Conservation (phyloP, 2,888 invertebrate genomes). For the Eristalis tenax region DNA sequence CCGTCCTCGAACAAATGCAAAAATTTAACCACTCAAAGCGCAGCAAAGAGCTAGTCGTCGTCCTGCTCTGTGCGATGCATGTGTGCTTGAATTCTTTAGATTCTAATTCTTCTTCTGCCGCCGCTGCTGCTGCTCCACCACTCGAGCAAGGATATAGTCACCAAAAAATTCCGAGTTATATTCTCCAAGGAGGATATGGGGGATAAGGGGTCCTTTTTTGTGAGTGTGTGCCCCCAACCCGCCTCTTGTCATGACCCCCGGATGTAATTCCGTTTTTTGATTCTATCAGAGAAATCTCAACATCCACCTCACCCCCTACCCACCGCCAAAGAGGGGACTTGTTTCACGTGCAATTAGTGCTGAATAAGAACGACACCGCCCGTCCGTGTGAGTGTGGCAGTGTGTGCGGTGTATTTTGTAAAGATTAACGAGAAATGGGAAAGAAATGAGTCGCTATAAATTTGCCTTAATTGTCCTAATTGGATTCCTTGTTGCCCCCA, state of each 20-base stretch:
- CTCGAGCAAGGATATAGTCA: conserved; percentile 15
- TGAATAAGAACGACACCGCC: conserved; percentile 54
- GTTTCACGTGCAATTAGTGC: conserved; percentile 62
- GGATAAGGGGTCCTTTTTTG: background rate
- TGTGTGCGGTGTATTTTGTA: background rate
- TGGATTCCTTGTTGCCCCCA: conserved; percentile 62
- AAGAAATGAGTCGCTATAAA: conserved; percentile 71
- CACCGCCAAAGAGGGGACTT: background rate
- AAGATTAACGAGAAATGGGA: conserved; percentile 49
- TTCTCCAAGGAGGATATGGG: conserved; percentile 4
- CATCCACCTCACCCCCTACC: background rate
- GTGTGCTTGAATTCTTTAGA: conserved; percentile 44
- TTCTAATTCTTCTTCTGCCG: background rate
- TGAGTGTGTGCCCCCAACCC: background rate
- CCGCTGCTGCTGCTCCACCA: background rate
- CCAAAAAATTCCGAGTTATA: conserved; percentile 60
- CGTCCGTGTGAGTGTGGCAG: background rate
- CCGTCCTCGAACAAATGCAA: conserved; percentile 52
- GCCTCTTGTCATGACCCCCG: conserved; percentile 40
- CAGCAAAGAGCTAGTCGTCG: background rate
- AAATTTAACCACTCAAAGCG: conserved; percentile 41
- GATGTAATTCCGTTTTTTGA: conserved; percentile 61
- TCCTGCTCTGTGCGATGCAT: background rate
- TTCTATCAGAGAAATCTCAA: conserved; percentile 62
- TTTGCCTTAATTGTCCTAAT: conserved; percentile 72